phyloP scores from a whole-genome alignment of 2,113 vertebrate species.

The Thinocorus orbignyianus region DNA sequence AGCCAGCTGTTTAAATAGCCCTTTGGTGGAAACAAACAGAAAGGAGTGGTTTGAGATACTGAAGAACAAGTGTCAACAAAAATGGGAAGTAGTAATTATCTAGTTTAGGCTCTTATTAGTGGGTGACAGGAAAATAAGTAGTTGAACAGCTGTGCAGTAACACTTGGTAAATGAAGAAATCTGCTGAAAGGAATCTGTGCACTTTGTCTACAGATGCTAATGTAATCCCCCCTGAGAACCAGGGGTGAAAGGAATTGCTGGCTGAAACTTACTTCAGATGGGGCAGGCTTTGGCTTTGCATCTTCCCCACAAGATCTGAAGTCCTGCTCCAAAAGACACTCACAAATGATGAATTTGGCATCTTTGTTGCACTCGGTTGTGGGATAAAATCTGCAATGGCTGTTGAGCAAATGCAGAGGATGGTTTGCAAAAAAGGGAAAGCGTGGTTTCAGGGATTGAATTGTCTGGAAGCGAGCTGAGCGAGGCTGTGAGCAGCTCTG shows the following conservation, averaged over 20 bases:
- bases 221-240: background rate
- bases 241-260: background rate
- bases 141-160: conserved; percentile 34
- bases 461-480: background rate
- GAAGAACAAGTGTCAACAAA: conserved; percentile 13
- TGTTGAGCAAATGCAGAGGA: background rate
- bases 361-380: background rate
- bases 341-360: background rate
- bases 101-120: background rate
- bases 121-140: conserved; percentile 37
- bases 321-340: background rate
- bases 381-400: background rate
- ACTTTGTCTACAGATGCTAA: background rate
- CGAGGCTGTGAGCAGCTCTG: background rate
- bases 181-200: background rate
- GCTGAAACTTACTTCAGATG: background rate
- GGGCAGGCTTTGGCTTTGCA: background rate
- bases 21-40: background rate
- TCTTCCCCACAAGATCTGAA: rapidly evolving
- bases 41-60: background rate
- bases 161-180: conserved; percentile 10
- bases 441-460: background rate
- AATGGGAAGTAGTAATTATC: conserved; percentile 22
- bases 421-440: background rate
- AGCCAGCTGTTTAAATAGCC: background rate